Evolutionary conservation across 2,888 invertebrate genomes (phyloP).

Genomic region (Polydrusus cervinus): DNA sequence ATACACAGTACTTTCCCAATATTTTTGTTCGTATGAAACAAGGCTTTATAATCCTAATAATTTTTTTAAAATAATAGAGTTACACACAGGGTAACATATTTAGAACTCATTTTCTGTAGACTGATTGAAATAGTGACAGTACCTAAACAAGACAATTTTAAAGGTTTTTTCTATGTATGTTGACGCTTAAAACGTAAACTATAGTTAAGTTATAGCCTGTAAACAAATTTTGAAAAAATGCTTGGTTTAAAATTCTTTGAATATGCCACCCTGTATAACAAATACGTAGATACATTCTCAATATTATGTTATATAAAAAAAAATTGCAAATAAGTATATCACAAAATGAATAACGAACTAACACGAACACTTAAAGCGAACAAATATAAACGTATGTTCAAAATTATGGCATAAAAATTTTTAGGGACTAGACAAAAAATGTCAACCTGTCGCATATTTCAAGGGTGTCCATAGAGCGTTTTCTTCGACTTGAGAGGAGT

Average conservation of each 20-base stretch:
- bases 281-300: constrained; percentile 27
- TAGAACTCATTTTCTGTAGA: neutral
- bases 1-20: too few relatives aligned
- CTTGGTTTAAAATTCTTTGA: neutral
- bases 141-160: too few relatives aligned
- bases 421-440: too few relatives aligned
- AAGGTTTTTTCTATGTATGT: too few relatives aligned
- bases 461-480: too few relatives aligned
- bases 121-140: too few relatives aligned
- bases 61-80: constrained; percentile 39
- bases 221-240: too few relatives aligned
- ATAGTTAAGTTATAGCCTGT: too few relatives aligned
- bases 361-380: constrained; percentile 46
- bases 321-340: constrained; percentile 49
- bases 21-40: too few relatives aligned
- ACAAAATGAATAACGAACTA: constrained; percentile 47
- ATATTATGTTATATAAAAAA: constrained; percentile 22
- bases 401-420: neutral
- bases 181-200: too few relatives aligned
- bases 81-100: constrained; percentile 28
- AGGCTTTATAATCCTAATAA: constrained; percentile 35
- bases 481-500: too few relatives aligned
- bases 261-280: constrained; percentile 23
- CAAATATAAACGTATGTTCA: neutral
- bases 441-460: too few relatives aligned